Conservation (phyloP, 2,113 vertebrate genomes). For the Burhinus bistriatus region DNA sequence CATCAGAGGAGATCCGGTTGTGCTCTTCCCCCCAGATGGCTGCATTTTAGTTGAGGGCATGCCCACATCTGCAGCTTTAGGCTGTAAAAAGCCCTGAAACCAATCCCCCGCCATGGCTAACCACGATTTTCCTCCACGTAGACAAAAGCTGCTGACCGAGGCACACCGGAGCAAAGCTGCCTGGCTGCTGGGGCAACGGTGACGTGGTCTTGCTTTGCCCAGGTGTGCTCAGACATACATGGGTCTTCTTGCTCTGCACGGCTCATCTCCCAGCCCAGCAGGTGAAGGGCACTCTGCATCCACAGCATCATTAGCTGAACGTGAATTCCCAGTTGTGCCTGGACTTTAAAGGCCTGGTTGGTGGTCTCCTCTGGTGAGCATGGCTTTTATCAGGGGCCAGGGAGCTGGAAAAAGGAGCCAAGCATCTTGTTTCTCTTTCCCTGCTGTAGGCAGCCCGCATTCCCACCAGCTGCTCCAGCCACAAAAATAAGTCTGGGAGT, state of each 20-base stretch:
- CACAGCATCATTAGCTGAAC: background rate
- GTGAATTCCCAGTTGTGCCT: background rate
- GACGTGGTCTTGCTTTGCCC: background rate
- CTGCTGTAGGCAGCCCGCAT: background rate
- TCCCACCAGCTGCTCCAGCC: background rate
- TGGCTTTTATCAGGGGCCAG: slow-evolving; percentile 18
- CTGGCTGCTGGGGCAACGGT: background rate
- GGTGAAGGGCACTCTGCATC: background rate
- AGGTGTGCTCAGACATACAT: background rate
- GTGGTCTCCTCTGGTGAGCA: background rate
- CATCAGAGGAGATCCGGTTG: background rate
- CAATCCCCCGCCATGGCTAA: background rate
- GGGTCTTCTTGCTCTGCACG: background rate
- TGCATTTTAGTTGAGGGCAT: background rate
- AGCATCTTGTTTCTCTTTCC: slow-evolving; percentile 5
- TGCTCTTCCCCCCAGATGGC: background rate
- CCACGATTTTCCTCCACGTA: rapidly evolving
- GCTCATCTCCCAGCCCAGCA: background rate
- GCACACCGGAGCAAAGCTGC: background rate
- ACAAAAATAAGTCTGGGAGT: background rate
- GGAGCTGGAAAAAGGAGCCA: slow-evolving; percentile 14
- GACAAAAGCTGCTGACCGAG: background rate
- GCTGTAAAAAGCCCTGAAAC: background rate
- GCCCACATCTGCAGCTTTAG: background rate
- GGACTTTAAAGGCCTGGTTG: background rate